Conservation (phyloP, 2,888 invertebrate genomes). For the Euclidia mi region DNA sequence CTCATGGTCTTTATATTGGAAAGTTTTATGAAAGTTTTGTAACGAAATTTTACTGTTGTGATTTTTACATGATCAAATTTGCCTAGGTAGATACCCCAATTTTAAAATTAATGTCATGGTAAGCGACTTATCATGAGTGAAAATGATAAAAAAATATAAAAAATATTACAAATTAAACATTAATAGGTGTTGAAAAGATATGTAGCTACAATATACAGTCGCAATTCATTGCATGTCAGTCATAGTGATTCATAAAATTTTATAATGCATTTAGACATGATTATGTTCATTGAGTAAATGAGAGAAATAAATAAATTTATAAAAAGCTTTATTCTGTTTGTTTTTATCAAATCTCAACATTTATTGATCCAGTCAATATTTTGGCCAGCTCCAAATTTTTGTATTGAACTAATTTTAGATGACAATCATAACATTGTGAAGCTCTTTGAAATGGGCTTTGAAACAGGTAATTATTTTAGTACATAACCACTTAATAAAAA, state of each 20-base stretch:
- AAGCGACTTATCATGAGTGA: slow-evolving; percentile 30
- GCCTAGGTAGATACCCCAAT: slow-evolving; percentile 48
- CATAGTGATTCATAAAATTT: slow-evolving; percentile 69
- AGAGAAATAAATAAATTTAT: slow-evolving; percentile 78
- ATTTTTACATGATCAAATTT: slow-evolving; percentile 48
- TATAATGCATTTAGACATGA: slow-evolving; percentile 80
- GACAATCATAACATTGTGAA: too few species aligned
- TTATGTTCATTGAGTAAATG: slow-evolving; percentile 78
- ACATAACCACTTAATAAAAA: slow-evolving; percentile 94
- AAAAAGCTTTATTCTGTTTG: slow-evolving; percentile 47
- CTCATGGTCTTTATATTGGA: slow-evolving; percentile 45
- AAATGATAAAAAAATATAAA: slow-evolving; percentile 33
- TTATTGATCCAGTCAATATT: too few species aligned
- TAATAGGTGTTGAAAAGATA: slow-evolving; percentile 17
- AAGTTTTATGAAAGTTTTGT: slow-evolving; percentile 52
- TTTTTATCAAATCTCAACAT: neutral
- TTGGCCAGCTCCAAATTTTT: too few species aligned
- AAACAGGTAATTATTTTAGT: slow-evolving; percentile 77
- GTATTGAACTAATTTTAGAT: too few species aligned
- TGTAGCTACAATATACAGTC: slow-evolving; percentile 52
- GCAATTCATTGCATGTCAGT: slow-evolving; percentile 66
- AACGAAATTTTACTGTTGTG: slow-evolving; percentile 51
- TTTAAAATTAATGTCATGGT: slow-evolving; percentile 20
- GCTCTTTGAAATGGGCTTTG: too few species aligned
- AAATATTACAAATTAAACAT: slow-evolving; percentile 23